Base-by-base conservation (phyloP, 1,140 invertebrate species). In the Zaprionus davidi region DNA sequence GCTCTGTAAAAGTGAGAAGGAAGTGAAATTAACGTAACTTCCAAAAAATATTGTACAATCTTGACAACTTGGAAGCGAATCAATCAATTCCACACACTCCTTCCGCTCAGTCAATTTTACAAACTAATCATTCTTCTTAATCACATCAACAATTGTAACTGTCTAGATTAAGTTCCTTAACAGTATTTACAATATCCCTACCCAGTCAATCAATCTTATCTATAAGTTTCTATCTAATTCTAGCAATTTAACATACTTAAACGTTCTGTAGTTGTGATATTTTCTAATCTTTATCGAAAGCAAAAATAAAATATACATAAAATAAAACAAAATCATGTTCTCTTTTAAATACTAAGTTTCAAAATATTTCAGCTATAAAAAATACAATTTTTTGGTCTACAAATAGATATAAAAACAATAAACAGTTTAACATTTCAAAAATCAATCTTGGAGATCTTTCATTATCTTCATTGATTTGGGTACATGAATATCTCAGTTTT, bases 1-100 rank as follows among this genome's bases (percentile, higher is more conserved):
- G 55, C 90, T 90, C 90, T 91, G 78, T 1, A 86, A 17, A 91
- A 63, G 28, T 26, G 5, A 64, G 49, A 70, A 26, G 1, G 2
- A 1, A n/a, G 11, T 9, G 26, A n/a, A 6, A 68, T 46, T 31
- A 44, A n/a, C 13, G 28, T 13, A 46, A 15, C 13, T 4, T 4
- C 46, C 17, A 49, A 9, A 49, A 2, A 46, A 41, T n/a, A n/a
- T 41, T 22, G 17, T 20, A 49, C 22, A 17, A n/a, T 46, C 11
- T 22, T 49, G 9, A 49, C 44, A 12, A 20, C 9, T 49, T 49
- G 2, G 3, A 49, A 12, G 11, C 17, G n/a, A 22, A n/a, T 41
- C 15, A 41, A 6, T 41, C 15, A 41, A 41, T 34, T 34, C 31
- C 9, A 41, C 38, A 41, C 38, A 41, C 6, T 5, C 38, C n/a